Conservation (phyloP, 2,113 vertebrate species). For the Silurus glanis region DNA sequence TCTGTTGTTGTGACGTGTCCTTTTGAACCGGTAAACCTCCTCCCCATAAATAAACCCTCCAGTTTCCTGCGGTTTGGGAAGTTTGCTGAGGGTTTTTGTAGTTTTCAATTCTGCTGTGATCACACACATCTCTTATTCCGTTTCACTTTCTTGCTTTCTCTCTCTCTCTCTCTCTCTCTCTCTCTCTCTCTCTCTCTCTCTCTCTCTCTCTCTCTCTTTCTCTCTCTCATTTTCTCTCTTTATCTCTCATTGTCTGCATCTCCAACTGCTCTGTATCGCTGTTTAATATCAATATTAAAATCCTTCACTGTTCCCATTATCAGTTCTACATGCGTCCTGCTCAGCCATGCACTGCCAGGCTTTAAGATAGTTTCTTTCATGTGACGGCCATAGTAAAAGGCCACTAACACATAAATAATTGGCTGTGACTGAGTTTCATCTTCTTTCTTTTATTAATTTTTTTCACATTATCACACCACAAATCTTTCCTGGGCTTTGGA, state of each 20-base stretch:
- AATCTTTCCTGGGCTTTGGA: conserved; percentile 44
- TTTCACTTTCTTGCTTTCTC: neutral
- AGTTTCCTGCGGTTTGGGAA: neutral
- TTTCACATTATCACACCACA: neutral
- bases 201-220: neutral
- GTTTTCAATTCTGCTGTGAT: conserved; percentile 7
- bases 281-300: conserved; percentile 73
- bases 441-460: neutral
- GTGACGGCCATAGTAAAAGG: conserved; percentile 60
- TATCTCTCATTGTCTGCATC: neutral
- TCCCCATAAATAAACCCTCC: conserved; percentile 28
- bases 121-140: conserved; percentile 16
- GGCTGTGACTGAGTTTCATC: conserved; percentile 45
- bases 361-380: conserved; percentile 45
- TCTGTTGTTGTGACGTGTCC: conserved; percentile 20
- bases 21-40: conserved; percentile 27
- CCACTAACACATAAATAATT: conserved; percentile 72
- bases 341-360: neutral
- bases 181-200: neutral
- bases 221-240: neutral
- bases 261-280: conserved; percentile 26
- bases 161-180: neutral
- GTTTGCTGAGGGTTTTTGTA: conserved; percentile 13
- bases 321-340: conserved; percentile 52
- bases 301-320: conserved; percentile 60